Evolutionary conservation across 2,113 vertebrate species (phyloP).

Genomic region (Scalopus aquaticus): DNA sequence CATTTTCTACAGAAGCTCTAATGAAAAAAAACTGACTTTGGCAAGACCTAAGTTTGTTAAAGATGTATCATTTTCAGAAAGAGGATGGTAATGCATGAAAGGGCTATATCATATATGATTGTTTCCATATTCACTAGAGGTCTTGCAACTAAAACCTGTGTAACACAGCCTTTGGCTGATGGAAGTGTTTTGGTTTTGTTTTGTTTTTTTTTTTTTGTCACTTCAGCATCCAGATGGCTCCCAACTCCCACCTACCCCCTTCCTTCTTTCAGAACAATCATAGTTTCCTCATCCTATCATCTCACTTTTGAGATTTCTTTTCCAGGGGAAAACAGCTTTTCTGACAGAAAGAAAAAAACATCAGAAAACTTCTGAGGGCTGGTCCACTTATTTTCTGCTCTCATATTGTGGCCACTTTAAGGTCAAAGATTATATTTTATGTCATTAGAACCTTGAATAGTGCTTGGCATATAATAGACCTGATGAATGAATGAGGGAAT

Average conservation of each 20-base stretch:
- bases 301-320: background rate
- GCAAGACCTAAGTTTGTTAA: constrained; percentile 21
- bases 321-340: background rate
- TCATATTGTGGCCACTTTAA: background rate
- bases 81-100: background rate
- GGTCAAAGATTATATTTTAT: background rate
- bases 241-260: background rate
- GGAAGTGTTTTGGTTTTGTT: background rate
- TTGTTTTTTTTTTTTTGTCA: background rate
- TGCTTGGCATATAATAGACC: background rate
- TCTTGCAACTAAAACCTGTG: constrained; percentile 53
- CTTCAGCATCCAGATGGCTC: constrained; percentile 1
- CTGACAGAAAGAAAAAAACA: background rate
- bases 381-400: background rate
- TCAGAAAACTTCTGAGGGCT: background rate
- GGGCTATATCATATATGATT: constrained; percentile 50
- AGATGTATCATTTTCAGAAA: constrained; percentile 30
- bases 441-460: background rate
- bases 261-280: background rate
- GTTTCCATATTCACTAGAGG: constrained; percentile 69
- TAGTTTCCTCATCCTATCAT: background rate
- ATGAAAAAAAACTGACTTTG: background rate
- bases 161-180: constrained; percentile 21
- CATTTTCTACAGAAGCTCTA: constrained; percentile 8
- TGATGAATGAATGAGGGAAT: background rate